Percentiles rank a stretch among this genome's conserved stretches.
phyloP scores from a whole-genome alignment of 2,797 vertebrate species.

The Falco columbarius region DNA sequence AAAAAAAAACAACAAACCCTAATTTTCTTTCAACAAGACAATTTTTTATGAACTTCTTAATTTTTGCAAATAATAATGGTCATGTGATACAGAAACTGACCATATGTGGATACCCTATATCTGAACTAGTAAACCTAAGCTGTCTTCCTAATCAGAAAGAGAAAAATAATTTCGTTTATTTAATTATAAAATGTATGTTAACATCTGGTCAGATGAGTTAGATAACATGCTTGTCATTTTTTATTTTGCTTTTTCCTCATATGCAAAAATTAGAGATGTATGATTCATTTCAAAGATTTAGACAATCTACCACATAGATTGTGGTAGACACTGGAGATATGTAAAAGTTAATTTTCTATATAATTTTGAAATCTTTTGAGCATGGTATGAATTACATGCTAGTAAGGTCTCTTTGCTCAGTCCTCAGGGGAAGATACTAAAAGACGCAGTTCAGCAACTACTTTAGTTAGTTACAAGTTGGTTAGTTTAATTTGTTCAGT shows the following conservation, averaged over 20 bases:
- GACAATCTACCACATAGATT: neutral
- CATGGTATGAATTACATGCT: neutral
- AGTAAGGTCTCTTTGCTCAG: neutral
- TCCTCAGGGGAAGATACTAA: neutral
- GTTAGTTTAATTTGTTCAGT: neutral
- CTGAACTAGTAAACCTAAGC: neutral
- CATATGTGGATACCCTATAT: neutral
- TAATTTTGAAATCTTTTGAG: neutral
- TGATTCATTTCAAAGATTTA: neutral
- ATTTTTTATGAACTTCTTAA: neutral
- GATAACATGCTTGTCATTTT: neutral
- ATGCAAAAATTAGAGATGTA: neutral
- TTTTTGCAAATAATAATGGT: neutral
- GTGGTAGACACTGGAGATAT: neutral
- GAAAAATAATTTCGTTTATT: neutral
- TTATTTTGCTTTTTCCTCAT: neutral
- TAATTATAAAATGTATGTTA: neutral
- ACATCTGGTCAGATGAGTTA: neutral
- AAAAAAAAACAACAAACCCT: neutral
- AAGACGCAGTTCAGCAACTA: neutral
- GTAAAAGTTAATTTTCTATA: neutral
- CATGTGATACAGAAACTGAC: neutral
- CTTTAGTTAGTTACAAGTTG: neutral
- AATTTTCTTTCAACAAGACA: neutral
- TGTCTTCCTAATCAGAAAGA: neutral